These are phyloP conservation scores for Timandra comae DNA, from an alignment of 2,888 invertebrate genomes.

Conservation along the genomic window DNA sequence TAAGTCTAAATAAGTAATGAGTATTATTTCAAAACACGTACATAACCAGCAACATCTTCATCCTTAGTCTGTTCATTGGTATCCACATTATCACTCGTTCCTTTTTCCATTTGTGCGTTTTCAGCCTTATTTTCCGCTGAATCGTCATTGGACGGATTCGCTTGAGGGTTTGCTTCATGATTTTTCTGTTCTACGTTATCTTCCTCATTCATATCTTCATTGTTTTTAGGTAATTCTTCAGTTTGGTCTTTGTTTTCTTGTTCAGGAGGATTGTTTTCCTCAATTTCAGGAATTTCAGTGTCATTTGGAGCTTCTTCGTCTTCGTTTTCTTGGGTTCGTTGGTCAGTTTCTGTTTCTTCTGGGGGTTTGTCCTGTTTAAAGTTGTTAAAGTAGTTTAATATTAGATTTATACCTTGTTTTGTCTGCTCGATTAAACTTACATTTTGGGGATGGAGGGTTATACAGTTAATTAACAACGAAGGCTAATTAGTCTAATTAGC, in stretches of 20 bases:
- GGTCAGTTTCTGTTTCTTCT: too few species aligned
- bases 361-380: too few species aligned
- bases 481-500: too few species aligned
- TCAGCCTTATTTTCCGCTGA: constrained; percentile 67
- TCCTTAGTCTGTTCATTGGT: constrained; percentile 67
- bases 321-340: constrained; percentile 29
- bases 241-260: constrained; percentile 37
- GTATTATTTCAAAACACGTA: too few species aligned
- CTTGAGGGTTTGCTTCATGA: constrained; percentile 67
- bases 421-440: too few species aligned
- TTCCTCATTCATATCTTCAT: constrained; percentile 56
- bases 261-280: constrained; percentile 39
- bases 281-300: constrained; percentile 20
- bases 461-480: too few species aligned
- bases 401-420: too few species aligned
- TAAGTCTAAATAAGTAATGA: too few species aligned
- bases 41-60: too few species aligned
- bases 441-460: too few species aligned
- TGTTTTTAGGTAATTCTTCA: constrained; percentile 52
- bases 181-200: constrained; percentile 61
- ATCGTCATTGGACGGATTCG: constrained; percentile 69
- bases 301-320: constrained; percentile 14
- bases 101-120: constrained; percentile 64
- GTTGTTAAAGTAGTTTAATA: too few species aligned
- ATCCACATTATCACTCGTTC: constrained; percentile 68